Evolutionary conservation across 2,113 vertebrate genomes (phyloP), one percentile per base, ranked within the genome.

Genomic region (Lepisosteus oculatus): DNA sequence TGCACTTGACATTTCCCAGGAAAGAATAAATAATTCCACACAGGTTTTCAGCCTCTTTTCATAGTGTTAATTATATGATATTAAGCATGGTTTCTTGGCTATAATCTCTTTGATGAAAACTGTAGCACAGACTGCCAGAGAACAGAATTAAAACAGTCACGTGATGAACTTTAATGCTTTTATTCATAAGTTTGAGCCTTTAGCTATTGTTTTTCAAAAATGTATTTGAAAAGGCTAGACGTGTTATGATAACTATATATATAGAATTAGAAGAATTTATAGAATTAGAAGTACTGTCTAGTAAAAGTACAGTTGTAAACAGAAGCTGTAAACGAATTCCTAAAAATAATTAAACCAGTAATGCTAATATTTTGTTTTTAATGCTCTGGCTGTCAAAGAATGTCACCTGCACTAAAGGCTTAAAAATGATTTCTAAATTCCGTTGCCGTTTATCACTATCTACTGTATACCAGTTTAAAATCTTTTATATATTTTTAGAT

Each of bases 61-160:
- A 72, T 78, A 61, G 79, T 81, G 82, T 87, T 89, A 88, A 87
- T 89, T 86, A 87, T 85, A 77, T 81, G 81, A 85, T 82, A 88
- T 88, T 87, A 89, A 82, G 72, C 85, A 87, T 85, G 86, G 81
- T 71, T 84, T 86, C 82, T 81, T 86, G 81, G 84, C 76, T 85
- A 83, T 89, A 89, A 90, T 89, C 88, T 89, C 83, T 84, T 79
- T 76, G 67, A 83, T 76, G 2, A 51, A 70, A 78, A 77, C 76
- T 80, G 44, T 67, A 78, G 76, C 73, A 64, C 65, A 77, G 83
- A 44, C 74, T 85, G 80, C 82, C 85, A 87, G 79, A 71, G 77
- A 73, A 81, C 66, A 65, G 65, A 84, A 83, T 84, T 86, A 88
- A 85, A 81, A 54, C 63, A 1, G 2, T 84, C 85, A 86, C 75